phyloP scores from a whole-genome alignment of 2,113 vertebrate species.

The Uria lomvia region DNA sequence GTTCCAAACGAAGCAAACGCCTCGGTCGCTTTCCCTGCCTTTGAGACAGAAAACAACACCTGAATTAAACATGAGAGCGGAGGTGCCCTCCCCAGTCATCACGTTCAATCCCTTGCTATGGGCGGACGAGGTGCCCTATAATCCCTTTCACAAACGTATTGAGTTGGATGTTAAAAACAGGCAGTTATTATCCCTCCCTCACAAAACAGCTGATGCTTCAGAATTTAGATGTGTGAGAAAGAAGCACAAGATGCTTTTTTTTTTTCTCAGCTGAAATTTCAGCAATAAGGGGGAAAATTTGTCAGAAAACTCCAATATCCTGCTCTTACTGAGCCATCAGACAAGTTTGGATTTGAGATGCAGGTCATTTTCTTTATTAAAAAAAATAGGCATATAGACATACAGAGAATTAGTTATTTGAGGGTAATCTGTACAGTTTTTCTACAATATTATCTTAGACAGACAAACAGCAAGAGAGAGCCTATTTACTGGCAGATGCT shows the following conservation, averaged over 20 bases:
- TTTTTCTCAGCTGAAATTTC: slow-evolving; percentile 8
- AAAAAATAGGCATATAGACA: neutral
- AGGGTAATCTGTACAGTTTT: neutral
- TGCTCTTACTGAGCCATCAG: neutral
- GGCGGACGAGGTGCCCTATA: neutral
- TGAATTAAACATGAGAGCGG: slow-evolving; percentile 11
- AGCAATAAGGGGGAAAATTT: slow-evolving; percentile 12
- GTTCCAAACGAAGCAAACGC: fast-evolving
- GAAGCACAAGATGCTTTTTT: neutral
- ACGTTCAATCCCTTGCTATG: neutral
- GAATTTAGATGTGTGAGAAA: slow-evolving; percentile 24
- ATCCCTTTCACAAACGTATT: neutral
- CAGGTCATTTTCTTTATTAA: neutral
- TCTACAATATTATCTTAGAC: neutral
- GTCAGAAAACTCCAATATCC: neutral
- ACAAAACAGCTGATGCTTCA: slow-evolving; percentile 28
- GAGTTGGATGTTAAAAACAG: slow-evolving; percentile 22
- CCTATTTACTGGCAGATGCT: neutral
- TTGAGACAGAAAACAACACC: neutral
- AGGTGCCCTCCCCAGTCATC: neutral
- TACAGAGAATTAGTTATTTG: neutral
- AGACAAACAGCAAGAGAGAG: neutral
- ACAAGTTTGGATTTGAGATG: slow-evolving; percentile 1
- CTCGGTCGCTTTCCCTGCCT: neutral
- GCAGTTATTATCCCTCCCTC: slow-evolving; percentile 21